A percentile compares a stretch with the other conserved stretches of the same genome.
Evolutionary conservation across 2,113 vertebrate species (phyloP).

Genomic region (Hemicordylus capensis): DNA sequence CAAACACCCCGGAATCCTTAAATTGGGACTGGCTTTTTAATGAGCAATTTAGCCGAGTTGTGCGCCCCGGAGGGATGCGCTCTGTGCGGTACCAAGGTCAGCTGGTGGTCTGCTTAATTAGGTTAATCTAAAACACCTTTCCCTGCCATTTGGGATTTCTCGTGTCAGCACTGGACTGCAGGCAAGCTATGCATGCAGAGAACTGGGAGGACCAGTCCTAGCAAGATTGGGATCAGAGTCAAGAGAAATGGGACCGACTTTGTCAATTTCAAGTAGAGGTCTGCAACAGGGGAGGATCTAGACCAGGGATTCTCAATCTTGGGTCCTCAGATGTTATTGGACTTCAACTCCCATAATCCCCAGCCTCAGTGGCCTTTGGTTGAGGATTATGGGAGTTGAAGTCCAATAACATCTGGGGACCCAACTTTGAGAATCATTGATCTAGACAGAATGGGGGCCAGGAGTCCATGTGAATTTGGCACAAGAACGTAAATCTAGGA

Average conservation of each 20-base stretch:
- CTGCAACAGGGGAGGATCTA: no score
- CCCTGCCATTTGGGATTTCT: neutral
- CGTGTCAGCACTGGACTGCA: neutral
- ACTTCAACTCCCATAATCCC: no score
- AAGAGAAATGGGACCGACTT: no score
- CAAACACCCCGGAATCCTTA: neutral
- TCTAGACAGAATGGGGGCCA: no score
- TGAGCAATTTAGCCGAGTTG: neutral
- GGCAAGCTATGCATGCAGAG: neutral
- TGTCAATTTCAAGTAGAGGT: no score
- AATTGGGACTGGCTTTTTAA: neutral
- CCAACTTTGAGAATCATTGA: no score
- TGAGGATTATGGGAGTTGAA: no score
- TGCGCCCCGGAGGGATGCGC: neutral
- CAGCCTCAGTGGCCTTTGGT: no score
- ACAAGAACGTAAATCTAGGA: neutral
- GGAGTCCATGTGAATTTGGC: neutral
- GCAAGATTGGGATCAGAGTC: no score
- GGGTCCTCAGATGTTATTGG: no score
- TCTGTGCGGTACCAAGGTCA: neutral
- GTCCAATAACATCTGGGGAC: no score
- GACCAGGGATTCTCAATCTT: no score
- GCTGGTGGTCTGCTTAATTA: neutral
- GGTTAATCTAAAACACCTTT: neutral
- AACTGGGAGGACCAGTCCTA: neutral